phyloP scores from a whole-genome alignment of 2,113 vertebrate species.

The Callipepla squamata region DNA sequence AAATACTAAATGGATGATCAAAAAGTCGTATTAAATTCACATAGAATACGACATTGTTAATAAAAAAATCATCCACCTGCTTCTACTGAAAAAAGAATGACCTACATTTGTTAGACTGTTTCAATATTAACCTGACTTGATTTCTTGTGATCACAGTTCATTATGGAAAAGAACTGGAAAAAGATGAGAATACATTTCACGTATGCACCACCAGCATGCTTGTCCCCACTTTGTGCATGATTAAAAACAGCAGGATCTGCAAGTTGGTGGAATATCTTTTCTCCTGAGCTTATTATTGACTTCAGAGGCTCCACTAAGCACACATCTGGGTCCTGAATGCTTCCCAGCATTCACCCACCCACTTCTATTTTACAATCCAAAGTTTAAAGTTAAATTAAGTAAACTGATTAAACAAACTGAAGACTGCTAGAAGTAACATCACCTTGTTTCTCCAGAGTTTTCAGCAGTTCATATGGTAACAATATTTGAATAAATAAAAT shows the following conservation, averaged over 20 bases:
- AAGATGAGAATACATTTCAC: background rate
- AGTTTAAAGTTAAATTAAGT: constrained; percentile 32
- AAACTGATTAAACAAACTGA: background rate
- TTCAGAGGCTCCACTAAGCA: constrained; percentile 10
- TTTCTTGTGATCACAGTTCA: background rate
- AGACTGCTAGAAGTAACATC: background rate
- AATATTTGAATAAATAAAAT: constrained; percentile 7
- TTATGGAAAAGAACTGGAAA: background rate
- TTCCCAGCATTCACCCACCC: constrained; percentile 19
- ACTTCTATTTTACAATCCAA: constrained; percentile 20
- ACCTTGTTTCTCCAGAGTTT: background rate
- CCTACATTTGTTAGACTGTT: background rate
- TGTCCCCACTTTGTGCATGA: constrained; percentile 4
- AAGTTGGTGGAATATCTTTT: constrained; percentile 26
- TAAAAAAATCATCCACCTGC: background rate
- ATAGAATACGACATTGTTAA: background rate
- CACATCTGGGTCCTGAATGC: constrained; percentile 30
- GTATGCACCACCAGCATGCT: background rate
- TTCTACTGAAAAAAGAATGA: constrained; percentile 22
- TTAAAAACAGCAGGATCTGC: constrained; percentile 41
- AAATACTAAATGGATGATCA: constrained; percentile 7
- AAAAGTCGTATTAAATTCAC: constrained; percentile 4
- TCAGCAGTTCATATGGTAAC: background rate
- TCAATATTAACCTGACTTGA: background rate
- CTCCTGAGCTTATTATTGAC: constrained; percentile 47